Evolutionary conservation across 1,140 invertebrate species (phyloP).

Genomic region (Augochlora pura): DNA sequence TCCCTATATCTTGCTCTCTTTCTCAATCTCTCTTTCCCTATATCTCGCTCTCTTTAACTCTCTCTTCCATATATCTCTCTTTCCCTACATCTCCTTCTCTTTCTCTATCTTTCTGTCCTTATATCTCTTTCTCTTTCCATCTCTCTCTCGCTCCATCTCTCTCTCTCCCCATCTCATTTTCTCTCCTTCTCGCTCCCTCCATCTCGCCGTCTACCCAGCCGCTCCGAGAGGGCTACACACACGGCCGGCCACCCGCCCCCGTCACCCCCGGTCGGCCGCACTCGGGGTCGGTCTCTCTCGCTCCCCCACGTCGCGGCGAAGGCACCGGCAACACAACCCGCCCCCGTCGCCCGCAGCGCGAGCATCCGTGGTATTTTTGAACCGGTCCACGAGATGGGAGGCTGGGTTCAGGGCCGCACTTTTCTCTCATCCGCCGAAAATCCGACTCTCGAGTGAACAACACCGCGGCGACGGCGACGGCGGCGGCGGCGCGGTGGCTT

Average conservation of each 20-base stretch:
- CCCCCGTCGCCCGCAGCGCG: constrained; percentile 66
- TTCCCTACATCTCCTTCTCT: constrained; percentile 18
- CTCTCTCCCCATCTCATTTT: background rate
- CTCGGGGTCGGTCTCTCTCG: background rate
- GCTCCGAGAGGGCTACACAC: background rate
- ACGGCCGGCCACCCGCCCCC: no score
- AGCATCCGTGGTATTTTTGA: constrained; percentile 79
- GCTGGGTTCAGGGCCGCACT: constrained; percentile 74
- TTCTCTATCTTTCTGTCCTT: constrained; percentile 23
- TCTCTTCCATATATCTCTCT: no score
- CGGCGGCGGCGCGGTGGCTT: no score
- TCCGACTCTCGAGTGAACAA: background rate
- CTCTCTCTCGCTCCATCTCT: background rate
- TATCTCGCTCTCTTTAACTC: no score
- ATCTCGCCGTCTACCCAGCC: background rate
- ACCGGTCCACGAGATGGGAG: constrained; percentile 78
- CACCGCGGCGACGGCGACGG: no score
- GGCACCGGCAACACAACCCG: constrained; percentile 33
- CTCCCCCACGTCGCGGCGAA: background rate
- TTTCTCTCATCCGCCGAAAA: constrained; percentile 54
- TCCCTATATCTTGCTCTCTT: no score
- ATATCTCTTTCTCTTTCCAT: background rate
- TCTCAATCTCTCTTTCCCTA: no score
- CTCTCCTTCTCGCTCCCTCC: background rate
- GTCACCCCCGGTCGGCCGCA: no score